These are phyloP conservation scores for Entomobrya multifasciata DNA, from an alignment of 2,888 invertebrate genomes.

Conservation along the genomic window DNA sequence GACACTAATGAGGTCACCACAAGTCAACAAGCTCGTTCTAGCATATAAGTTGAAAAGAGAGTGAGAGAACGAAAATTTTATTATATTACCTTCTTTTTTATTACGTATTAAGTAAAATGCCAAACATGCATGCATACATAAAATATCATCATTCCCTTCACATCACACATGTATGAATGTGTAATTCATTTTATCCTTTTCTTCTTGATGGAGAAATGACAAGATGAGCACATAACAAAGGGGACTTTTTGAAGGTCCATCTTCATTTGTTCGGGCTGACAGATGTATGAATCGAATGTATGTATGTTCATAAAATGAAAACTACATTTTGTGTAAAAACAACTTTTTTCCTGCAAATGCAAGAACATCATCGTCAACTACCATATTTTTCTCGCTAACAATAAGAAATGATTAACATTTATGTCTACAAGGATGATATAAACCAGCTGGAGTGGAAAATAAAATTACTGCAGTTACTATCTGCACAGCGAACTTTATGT, in stretches of 20 bases:
- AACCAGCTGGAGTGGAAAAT: constrained; percentile 48
- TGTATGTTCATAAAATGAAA: too few relatives aligned
- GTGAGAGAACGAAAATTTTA: background rate
- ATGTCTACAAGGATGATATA: constrained; percentile 30
- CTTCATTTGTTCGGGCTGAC: background rate
- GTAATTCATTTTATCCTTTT: too few relatives aligned
- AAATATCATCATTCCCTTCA: too few relatives aligned
- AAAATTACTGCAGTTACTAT: constrained; percentile 11
- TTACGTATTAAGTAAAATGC: background rate
- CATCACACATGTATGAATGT: too few relatives aligned
- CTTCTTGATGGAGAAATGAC: background rate
- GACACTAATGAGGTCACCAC: constrained; percentile 74
- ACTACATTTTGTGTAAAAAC: too few relatives aligned
- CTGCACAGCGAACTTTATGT: constrained; percentile 2
- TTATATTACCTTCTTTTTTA: background rate
- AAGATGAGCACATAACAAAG: too few relatives aligned
- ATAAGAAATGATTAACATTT: constrained; percentile 25
- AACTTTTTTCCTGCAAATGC: too few relatives aligned
- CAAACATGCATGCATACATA: constrained; percentile 25
- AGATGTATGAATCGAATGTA: constrained; percentile 5
- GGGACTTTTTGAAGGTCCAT: constrained; percentile 11
- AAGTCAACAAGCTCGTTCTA: constrained; percentile 62
- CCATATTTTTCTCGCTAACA: constrained; percentile 34
- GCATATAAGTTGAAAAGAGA: background rate
- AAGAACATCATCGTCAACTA: constrained; percentile 43